These are phyloP conservation scores for Platycheirus rosarum DNA, from an alignment of 2,888 invertebrate genomes.

Conservation along the genomic window DNA sequence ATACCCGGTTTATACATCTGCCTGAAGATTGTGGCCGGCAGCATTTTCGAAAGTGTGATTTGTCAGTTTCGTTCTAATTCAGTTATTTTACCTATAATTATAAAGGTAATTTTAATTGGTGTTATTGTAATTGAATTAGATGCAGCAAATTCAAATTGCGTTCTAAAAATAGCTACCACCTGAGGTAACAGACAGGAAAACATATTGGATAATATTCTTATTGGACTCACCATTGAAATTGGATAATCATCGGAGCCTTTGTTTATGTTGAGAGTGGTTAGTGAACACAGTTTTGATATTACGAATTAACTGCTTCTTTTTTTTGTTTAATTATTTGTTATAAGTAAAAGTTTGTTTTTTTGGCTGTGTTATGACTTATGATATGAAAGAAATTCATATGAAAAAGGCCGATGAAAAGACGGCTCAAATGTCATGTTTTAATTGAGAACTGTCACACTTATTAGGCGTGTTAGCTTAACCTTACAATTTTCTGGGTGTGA, in stretches of 20 bases:
- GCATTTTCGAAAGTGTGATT: conserved; percentile 77
- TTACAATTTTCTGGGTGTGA: too few relatives aligned
- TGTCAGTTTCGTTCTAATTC: conserved; percentile 11
- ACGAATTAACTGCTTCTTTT: neutral
- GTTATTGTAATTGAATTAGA: conserved; percentile 40
- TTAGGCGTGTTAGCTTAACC: too few relatives aligned
- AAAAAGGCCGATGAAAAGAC: too few relatives aligned
- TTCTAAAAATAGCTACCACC: conserved; percentile 62
- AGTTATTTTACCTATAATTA: neutral
- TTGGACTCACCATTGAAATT: conserved; percentile 46
- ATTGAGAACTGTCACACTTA: neutral
- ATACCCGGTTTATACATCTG: conserved; percentile 79
- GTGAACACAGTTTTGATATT: neutral
- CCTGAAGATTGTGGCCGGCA: conserved; percentile 80
- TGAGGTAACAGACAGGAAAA: conserved; percentile 21
- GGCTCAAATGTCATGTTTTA: neutral
- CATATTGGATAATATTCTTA: conserved; percentile 3
- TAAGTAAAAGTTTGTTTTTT: neutral
- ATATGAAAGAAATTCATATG: neutral
- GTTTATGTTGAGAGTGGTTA: neutral
- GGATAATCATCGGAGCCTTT: neutral
- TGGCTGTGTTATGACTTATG: neutral
- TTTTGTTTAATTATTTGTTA: neutral
- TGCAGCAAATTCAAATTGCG: neutral
- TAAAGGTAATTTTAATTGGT: neutral